Evolutionary conservation across 2,888 invertebrate species (phyloP).

Genomic region (Tetranychus piercei): DNA sequence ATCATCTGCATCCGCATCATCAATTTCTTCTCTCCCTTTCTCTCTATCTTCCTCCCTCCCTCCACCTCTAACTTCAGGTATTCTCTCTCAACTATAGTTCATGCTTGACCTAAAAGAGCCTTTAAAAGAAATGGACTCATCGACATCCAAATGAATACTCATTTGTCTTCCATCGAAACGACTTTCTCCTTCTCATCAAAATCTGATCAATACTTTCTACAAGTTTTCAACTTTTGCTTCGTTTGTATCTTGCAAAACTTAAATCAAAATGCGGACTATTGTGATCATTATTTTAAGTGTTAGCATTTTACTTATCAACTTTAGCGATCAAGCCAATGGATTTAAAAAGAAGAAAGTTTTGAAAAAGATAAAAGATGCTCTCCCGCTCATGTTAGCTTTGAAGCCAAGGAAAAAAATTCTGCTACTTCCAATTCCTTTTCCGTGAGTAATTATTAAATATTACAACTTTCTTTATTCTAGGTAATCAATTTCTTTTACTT

Average conservation of each 20-base stretch:
- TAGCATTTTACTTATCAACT: background rate
- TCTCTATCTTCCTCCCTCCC: background rate
- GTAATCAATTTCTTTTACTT: background rate
- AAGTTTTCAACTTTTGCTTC: too few relatives aligned
- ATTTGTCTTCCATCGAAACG: background rate
- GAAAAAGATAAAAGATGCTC: slow-evolving; percentile 7
- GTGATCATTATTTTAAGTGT: background rate
- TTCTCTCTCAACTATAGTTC: background rate
- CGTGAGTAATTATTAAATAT: background rate
- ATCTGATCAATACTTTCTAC: too few relatives aligned
- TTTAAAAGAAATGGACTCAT: slow-evolving; percentile 1
- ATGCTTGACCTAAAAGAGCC: background rate
- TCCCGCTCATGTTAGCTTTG: background rate
- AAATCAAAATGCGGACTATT: background rate
- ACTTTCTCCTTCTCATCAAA: background rate
- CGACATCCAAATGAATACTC: background rate
- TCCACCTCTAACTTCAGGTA: background rate
- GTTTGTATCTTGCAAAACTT: background rate
- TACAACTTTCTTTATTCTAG: background rate
- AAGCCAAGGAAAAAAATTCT: slow-evolving; percentile 10
- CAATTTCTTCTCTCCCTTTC: background rate
- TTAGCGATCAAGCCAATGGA: background rate
- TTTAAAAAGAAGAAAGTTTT: slow-evolving; percentile 6
- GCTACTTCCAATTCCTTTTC: background rate
- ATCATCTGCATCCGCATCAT: background rate